Conservation (phyloP, 2,797 vertebrate species). For the Mareca strepera region DNA sequence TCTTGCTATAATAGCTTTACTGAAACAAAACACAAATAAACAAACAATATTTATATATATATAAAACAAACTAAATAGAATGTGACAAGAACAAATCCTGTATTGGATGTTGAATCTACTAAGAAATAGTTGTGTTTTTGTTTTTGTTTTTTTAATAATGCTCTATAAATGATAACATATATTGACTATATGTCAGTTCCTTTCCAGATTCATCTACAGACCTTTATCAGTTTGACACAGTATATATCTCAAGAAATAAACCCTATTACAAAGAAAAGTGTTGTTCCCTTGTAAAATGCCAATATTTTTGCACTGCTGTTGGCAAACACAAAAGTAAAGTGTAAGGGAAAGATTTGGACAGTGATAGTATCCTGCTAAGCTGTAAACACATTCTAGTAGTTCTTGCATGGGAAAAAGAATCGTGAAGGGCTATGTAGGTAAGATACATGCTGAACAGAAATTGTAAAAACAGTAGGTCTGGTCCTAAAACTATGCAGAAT, state of each 20-base stretch:
- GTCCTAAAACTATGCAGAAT: neutral
- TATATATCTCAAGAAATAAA: neutral
- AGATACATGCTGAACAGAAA: neutral
- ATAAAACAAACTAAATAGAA: neutral
- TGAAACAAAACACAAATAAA: neutral
- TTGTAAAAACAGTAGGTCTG: neutral
- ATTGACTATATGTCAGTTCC: neutral
- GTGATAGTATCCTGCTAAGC: neutral
- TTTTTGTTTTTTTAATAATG: neutral
- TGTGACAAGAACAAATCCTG: neutral
- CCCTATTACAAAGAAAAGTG: neutral
- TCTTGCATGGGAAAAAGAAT: neutral
- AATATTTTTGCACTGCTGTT: neutral
- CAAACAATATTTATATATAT: neutral
- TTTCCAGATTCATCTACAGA: neutral
- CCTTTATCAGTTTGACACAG: neutral
- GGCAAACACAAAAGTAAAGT: slow-evolving; percentile 11
- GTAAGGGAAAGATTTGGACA: neutral
- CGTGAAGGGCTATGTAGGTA: neutral
- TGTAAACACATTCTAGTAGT: neutral
- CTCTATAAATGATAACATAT: neutral
- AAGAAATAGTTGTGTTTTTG: neutral
- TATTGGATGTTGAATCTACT: neutral
- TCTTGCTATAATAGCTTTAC: neutral
- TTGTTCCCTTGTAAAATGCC: neutral